These are phyloP conservation scores for Lepidothrix coronata DNA, from an alignment of 2,113 vertebrate genomes.

Conservation along the genomic window DNA sequence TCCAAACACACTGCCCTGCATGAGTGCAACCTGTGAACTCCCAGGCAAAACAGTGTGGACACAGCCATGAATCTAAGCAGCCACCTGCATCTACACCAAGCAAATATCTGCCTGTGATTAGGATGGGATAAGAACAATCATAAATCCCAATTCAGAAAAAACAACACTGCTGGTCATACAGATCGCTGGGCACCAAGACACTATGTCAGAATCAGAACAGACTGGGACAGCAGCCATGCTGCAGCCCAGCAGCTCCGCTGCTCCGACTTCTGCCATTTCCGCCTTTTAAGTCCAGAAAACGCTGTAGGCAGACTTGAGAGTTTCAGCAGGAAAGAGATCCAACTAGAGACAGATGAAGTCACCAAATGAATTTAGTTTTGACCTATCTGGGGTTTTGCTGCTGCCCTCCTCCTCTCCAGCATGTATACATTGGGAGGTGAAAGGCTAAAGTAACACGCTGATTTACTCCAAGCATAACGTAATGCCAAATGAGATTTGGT, in stretches of 20 bases:
- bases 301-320: background rate
- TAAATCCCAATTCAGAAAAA: background rate
- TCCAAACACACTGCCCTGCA: background rate
- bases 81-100: background rate
- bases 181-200: background rate
- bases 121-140: background rate
- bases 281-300: conserved; percentile 14
- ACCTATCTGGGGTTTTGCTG: background rate
- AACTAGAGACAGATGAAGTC: conserved; percentile 36
- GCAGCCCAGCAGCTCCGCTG: background rate
- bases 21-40: rapidly evolving
- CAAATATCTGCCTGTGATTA: background rate
- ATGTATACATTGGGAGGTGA: background rate
- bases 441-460: background rate
- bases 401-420: background rate
- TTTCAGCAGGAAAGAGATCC: background rate
- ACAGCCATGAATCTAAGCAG: background rate
- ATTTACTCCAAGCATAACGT: background rate
- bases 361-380: conserved; percentile 49
- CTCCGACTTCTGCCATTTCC: background rate
- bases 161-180: rapidly evolving
- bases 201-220: background rate
- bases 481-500: background rate
- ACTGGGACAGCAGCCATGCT: background rate
- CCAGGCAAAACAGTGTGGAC: rapidly evolving